Base-by-base conservation (phyloP, 2,888 invertebrate species). In the Hydrotaea diabolus region DNA sequence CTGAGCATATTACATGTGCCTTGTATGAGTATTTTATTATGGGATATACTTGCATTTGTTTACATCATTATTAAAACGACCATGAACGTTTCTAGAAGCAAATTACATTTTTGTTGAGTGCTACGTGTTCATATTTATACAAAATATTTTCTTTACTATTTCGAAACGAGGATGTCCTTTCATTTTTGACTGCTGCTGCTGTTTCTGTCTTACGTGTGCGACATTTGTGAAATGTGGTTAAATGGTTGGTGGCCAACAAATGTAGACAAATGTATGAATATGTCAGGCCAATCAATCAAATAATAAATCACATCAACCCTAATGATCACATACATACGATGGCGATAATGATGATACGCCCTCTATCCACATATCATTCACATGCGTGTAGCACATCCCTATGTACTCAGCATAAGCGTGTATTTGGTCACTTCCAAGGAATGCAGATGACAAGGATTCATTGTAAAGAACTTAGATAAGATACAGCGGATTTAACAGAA, bases 91-190 rank as follows among this genome's bases (percentile, higher is more conserved):
- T 66, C 19, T 36, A 19, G 66, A 66, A 66, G 11, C 11, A 36
- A 43, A 66, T 66, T 66, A 66, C 39, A 66, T 66, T 66, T 66
- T 66, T 66, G 66, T 66, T 66, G 43, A 43, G 66, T 66, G 39
- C 66, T 66, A 66, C 66, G 66, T 66, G 66, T 66, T 43, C 43
- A 66, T 66, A 66, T 66, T 66, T 66, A 43, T 17, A 36, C 43
- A 13, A 66, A 39, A 8, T 39, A 31, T 15, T 15, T 26, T 11
- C 15, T 11, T 23, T 59, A 15, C 26, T 23, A 26, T 31, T 31
- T 31, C 31, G 31, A 4, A 31, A n/a, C n/a, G n/a, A n/a, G n/a
- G 3, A 31, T 31, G 31, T 31, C 31, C 31, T 31, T 7, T 31
- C 31, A 2, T 7, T 31, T 59, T 26, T 59, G 26, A 23, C 26